These are phyloP conservation scores for Asarcornis scutulata DNA, from an alignment of 2,113 vertebrate species.

Conservation along the genomic window DNA sequence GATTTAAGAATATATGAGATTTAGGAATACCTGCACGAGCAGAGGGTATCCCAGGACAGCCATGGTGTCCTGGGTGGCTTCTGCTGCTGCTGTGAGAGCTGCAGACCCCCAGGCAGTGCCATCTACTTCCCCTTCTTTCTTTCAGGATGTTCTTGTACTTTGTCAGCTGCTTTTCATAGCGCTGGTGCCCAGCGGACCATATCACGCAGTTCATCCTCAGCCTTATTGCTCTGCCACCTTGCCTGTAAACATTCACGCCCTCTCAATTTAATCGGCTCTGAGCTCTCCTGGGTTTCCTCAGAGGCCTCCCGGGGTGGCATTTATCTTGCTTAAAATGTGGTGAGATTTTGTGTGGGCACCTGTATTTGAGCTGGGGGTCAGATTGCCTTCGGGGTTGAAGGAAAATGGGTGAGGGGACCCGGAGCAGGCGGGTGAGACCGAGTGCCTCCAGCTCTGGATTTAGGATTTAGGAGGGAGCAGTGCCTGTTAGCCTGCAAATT, in stretches of 20 bases:
- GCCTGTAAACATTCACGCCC: slow-evolving; percentile 50
- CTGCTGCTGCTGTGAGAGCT: not conserved
- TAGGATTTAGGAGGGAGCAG: not conserved
- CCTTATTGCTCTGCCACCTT: not conserved
- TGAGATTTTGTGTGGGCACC: not conserved
- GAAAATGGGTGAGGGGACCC: not conserved
- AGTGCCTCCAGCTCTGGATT: not conserved
- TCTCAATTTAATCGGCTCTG: slow-evolving; percentile 14
- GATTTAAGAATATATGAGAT: not conserved
- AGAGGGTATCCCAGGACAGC: not conserved
- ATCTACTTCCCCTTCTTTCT: not conserved
- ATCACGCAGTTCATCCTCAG: not conserved
- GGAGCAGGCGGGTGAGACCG: not conserved
- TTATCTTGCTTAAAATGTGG: not conserved
- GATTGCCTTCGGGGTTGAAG: not conserved
- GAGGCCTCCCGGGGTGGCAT: slow-evolving; percentile 21
- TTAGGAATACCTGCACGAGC: not conserved
- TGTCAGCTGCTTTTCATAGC: not conserved
- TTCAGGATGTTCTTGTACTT: not conserved
- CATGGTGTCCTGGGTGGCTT: not conserved
- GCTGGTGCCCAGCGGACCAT: not conserved
- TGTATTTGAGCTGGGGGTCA: not conserved
- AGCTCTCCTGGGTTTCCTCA: not conserved
- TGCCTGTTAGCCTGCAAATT: not conserved
- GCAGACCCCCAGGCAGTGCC: not conserved